Conservation (phyloP, 1,140 invertebrate genomes). For the Atta texana region DNA sequence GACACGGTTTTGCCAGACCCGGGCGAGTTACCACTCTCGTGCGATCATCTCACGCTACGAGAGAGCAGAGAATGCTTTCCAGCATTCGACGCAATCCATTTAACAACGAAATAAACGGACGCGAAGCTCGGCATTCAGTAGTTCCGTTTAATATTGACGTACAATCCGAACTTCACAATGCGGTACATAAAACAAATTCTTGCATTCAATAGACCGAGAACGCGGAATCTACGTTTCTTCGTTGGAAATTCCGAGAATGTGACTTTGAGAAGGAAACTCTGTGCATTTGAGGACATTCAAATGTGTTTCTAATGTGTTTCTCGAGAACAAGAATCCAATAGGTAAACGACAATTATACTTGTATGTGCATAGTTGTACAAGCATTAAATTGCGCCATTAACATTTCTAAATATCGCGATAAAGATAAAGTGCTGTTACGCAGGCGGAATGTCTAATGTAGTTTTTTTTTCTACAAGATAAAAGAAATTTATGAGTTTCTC, state of each 20-base stretch:
- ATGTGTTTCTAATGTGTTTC: background rate
- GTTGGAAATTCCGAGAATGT: background rate
- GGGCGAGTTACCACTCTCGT: conserved; percentile 43
- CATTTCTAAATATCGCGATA: conserved; percentile 2
- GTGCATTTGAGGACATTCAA: background rate
- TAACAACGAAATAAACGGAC: conserved; percentile 43
- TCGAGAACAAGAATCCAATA: background rate
- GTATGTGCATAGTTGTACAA: background rate
- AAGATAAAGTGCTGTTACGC: background rate
- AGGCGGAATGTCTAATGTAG: background rate
- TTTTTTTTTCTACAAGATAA: background rate
- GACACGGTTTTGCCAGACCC: conserved; percentile 56
- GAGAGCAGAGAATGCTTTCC: conserved; percentile 14
- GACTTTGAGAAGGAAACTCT: background rate
- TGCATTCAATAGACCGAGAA: conserved; percentile 10
- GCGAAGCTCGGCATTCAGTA: background rate
- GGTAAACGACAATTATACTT: background rate
- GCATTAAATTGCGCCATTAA: conserved; percentile 7
- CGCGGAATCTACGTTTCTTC: conserved; percentile 14
- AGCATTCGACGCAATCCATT: conserved; percentile 40
- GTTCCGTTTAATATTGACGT: conserved; percentile 11
- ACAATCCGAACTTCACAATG: conserved; percentile 20
- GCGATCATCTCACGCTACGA: conserved; percentile 33
- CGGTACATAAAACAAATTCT: conserved; percentile 49
- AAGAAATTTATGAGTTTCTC: background rate